Evolutionary conservation across 1,140 invertebrate genomes (phyloP), one percentile per base, ranked within the genome.

Genomic region (Drosophila ambigua): DNA sequence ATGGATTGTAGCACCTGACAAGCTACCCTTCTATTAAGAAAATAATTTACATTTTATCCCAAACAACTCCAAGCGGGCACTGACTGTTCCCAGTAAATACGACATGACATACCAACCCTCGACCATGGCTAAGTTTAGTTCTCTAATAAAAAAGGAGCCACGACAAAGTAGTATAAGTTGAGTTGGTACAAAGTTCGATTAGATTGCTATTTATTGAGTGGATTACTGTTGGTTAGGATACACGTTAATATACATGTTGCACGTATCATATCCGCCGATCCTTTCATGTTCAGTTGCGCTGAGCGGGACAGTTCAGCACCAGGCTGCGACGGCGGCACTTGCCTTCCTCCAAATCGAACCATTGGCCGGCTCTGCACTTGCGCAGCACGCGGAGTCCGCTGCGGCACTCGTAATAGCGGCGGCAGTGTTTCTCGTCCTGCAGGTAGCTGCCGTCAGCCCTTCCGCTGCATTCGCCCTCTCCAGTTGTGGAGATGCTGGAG

Each of bases 311-410:
- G 49, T 72, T 83, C 6, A 48, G 26, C 1, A 83, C 80, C n/a
- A 64, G 45, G 9, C 13, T 49, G 23, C 72, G 72, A 5, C 43
- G 39, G 3, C 62, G 80, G 44, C 80, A 83, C 15, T 60, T 46
- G 13, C 66, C 72, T 0, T 59, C 48, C 51, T 72, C 80, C 2
- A 73, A 50, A 43, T 83, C 80, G 41, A 76, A 83, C 72, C 80
- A 84, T 28, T 59, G 49, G 43, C 80, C 80, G 20, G 44, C 5
- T 16, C 35, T 54, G 60, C 80, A 83, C 20, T 49, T 66, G 13
- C 59, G 72, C 15, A 53, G 6, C 13, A 60, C 35, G 5, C 76
- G 72, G 1, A 24, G 43, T 7, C 80, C 80, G 4, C 13, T 43
- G 13, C 39, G 54, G 28, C 80, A 83, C n/a, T 67, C 54, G 43